Evolutionary conservation across 1,140 invertebrate genomes (phyloP).

Genomic region (Drosophila yakuba): DNA sequence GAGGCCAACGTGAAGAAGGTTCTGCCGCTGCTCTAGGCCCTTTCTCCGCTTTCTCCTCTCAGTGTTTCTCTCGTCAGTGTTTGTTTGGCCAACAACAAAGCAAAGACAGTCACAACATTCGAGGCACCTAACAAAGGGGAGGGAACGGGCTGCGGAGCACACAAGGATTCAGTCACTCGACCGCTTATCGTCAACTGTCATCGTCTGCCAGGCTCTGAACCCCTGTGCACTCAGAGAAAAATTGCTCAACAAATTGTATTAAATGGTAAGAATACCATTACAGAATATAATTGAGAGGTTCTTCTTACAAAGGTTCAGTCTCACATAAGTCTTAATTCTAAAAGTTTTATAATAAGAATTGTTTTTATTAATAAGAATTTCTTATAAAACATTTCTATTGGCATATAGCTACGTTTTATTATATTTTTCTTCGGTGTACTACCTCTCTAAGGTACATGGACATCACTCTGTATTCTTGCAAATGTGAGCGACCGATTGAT

Average conservation of each 20-base stretch:
- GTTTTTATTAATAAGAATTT: too few relatives aligned
- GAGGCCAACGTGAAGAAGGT: conserved; percentile 58
- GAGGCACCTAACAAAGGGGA: neutral
- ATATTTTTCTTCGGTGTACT: neutral
- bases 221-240: neutral
- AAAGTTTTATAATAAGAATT: too few relatives aligned
- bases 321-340: too few relatives aligned
- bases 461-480: conserved; percentile 46
- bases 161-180: conserved; percentile 53
- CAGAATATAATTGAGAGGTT: too few relatives aligned
- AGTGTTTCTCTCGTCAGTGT: conserved; percentile 13
- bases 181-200: conserved; percentile 70
- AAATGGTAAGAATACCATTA: too few relatives aligned
- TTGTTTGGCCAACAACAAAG: conserved; percentile 65
- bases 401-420: too few relatives aligned
- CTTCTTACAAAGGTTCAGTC: too few relatives aligned
- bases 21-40: conserved; percentile 1
- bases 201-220: conserved; percentile 59
- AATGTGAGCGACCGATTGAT: conserved; percentile 73
- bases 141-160: neutral
- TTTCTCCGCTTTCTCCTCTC: neutral
- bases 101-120: conserved; percentile 62
- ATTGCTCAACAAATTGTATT: too few relatives aligned
- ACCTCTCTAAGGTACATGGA: conserved; percentile 64
- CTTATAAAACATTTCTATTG: too few relatives aligned